Evolutionary conservation across 2,113 vertebrate species (phyloP).

Genomic region (Pelusios castaneus): DNA sequence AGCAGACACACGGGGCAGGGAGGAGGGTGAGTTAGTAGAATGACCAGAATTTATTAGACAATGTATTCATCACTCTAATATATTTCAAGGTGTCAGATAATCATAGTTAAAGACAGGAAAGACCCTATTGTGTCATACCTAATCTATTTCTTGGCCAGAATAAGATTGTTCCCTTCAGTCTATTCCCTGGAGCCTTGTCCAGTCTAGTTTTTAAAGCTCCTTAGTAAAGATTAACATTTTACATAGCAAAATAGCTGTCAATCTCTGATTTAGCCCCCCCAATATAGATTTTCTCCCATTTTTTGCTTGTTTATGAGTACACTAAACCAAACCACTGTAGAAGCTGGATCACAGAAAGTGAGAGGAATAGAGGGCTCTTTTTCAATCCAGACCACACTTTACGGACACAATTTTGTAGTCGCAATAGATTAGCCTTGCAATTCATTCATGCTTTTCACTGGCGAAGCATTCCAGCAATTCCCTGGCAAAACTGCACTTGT

Average conservation of each 20-base stretch:
- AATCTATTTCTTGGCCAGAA: background rate
- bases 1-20: background rate
- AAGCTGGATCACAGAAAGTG: rapidly evolving
- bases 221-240: constrained; percentile 52
- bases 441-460: background rate
- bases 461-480: background rate
- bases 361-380: background rate
- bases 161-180: background rate
- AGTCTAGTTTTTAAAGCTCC: constrained; percentile 24
- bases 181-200: background rate
- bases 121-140: background rate
- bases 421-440: rapidly evolving
- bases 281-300: background rate
- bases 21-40: background rate
- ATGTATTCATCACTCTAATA: background rate
- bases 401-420: background rate
- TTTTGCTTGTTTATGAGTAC: background rate
- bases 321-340: background rate
- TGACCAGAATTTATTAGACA: background rate
- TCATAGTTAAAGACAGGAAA: background rate
- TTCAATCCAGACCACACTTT: rapidly evolving
- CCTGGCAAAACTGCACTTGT: background rate
- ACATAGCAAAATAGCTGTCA: background rate
- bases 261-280: background rate
- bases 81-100: background rate